Conservation (phyloP, 2,797 vertebrate species). For the Channallabes apus region DNA sequence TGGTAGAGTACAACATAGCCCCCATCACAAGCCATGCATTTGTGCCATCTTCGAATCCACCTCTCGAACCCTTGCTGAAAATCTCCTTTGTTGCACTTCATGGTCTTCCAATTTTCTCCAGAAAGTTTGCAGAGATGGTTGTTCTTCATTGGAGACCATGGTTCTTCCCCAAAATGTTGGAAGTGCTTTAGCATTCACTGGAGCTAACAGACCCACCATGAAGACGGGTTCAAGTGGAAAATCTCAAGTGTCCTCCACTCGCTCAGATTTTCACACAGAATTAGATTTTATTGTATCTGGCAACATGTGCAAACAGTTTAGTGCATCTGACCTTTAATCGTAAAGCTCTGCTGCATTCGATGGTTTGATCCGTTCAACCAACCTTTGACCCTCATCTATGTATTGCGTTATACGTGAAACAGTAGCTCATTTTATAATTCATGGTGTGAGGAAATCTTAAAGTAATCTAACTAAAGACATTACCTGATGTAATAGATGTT, state of each 20-base stretch:
- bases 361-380: neutral
- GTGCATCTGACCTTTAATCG: neutral
- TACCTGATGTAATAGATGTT: neutral
- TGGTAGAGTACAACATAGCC: no score
- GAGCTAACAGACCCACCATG: no score
- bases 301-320: neutral
- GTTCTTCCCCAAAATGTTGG: no score
- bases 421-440: neutral
- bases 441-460: neutral
- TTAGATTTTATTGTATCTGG: neutral
- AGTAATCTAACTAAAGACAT: neutral
- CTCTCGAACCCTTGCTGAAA: no score
- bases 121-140: no score
- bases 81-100: no score
- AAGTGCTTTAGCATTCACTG: no score
- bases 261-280: neutral
- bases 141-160: no score
- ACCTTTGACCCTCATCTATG: neutral
- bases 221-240: no score
- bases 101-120: no score
- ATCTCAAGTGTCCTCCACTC: neutral
- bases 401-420: neutral
- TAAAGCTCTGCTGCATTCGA: neutral
- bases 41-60: no score
- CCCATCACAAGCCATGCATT: no score